phyloP scores from a whole-genome alignment of 2,888 invertebrate species.

The Heliconius aoede region DNA sequence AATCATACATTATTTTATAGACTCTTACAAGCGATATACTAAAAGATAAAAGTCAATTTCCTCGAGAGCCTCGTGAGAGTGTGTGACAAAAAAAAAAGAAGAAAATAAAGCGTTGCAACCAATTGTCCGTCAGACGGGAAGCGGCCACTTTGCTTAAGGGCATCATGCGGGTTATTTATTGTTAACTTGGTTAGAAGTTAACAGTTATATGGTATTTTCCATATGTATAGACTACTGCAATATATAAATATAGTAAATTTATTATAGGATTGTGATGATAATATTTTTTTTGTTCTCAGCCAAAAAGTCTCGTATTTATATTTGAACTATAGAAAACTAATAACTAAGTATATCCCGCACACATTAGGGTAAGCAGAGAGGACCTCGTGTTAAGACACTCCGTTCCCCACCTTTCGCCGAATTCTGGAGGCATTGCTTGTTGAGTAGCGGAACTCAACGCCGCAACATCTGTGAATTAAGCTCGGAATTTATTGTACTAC shows the following conservation, averaged over 20 bases:
- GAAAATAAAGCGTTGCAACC: slow-evolving; percentile 63
- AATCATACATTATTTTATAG: not conserved
- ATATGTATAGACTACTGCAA: no score
- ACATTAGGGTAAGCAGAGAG: no score
- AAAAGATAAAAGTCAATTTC: slow-evolving; percentile 24
- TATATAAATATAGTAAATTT: no score
- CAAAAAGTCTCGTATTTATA: not conserved
- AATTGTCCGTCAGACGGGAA: slow-evolving; percentile 71
- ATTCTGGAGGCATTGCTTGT: no score
- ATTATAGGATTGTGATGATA: no score
- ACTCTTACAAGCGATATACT: not conserved
- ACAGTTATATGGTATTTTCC: slow-evolving; percentile 16
- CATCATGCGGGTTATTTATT: slow-evolving; percentile 64
- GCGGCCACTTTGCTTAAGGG: slow-evolving; percentile 61
- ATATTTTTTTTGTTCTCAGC: no score
- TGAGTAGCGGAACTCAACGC: no score
- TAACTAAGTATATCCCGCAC: no score
- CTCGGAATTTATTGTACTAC: not conserved
- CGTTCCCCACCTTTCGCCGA: no score
- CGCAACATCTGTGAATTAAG: not conserved
- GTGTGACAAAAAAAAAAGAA: slow-evolving; percentile 50
- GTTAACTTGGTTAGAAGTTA: slow-evolving; percentile 52
- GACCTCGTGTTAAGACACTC: no score
- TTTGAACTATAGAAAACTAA: no score
- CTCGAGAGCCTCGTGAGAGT: slow-evolving; percentile 23